Evolutionary conservation across 2,113 vertebrate genomes (phyloP).

Genomic region (Sorex fumeus): DNA sequence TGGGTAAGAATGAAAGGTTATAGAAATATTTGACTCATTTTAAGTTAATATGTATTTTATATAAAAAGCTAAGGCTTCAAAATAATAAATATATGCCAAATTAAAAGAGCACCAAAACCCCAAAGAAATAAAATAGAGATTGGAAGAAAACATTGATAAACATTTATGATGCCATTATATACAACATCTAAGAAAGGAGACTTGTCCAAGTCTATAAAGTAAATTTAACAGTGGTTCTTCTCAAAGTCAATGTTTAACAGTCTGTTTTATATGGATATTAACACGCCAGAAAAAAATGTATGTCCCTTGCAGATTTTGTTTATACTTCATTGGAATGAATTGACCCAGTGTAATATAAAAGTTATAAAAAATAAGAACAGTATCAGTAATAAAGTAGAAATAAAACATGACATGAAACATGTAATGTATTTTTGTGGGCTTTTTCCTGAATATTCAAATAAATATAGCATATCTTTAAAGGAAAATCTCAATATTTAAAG

Average conservation of each 20-base stretch:
- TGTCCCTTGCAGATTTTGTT: background rate
- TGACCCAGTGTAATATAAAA: constrained; percentile 48
- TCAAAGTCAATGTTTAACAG: background rate
- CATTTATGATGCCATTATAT: too few species aligned
- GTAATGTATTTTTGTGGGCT: background rate
- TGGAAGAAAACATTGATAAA: too few species aligned
- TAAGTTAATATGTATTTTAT: too few species aligned
- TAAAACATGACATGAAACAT: background rate
- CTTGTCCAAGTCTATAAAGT: background rate
- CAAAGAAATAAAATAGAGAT: too few species aligned
- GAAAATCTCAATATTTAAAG: background rate
- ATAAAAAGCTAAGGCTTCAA: too few species aligned
- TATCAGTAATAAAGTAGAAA: background rate
- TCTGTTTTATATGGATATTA: background rate
- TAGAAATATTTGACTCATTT: too few species aligned
- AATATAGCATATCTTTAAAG: background rate
- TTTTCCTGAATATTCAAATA: background rate
- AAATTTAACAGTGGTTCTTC: background rate
- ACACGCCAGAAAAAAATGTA: background rate
- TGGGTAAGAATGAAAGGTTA: too few species aligned
- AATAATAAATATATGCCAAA: too few species aligned
- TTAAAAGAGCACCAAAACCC: too few species aligned
- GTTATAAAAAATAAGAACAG: background rate
- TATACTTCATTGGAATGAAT: background rate
- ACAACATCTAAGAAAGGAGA: background rate